These are phyloP conservation scores for Regulus satrapa DNA, from an alignment of 2,113 vertebrate species.

Conservation along the genomic window DNA sequence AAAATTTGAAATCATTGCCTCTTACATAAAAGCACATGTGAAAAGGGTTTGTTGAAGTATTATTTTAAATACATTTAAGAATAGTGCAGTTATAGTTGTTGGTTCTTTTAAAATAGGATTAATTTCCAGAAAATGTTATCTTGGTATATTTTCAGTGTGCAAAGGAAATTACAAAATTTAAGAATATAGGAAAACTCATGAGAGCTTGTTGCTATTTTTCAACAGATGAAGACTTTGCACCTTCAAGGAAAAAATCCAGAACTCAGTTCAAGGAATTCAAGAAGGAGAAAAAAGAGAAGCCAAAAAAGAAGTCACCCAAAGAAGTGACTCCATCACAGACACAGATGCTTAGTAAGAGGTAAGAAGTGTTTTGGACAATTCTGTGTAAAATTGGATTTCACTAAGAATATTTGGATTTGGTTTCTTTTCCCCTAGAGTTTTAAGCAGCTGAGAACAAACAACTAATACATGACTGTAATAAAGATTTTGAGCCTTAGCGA, in stretches of 20 bases:
- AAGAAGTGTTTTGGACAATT: not conserved
- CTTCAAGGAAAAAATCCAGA: slow-evolving; percentile 81
- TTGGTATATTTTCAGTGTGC: not conserved
- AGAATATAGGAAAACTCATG: not conserved
- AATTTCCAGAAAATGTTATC: not conserved
- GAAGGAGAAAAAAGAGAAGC: slow-evolving; percentile 65
- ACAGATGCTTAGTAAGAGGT: slow-evolving; percentile 74
- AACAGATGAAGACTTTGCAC: slow-evolving; percentile 87
- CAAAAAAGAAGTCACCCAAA: slow-evolving; percentile 56
- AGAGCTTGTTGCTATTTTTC: not conserved
- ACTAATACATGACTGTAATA: not conserved
- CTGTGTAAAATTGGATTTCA: not conserved
- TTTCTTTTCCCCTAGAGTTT: not conserved
- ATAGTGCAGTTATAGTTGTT: not conserved
- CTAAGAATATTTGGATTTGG: not conserved
- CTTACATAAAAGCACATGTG: not conserved
- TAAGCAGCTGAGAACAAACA: not conserved
- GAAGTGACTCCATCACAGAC: slow-evolving; percentile 50
- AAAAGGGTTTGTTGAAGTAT: not conserved
- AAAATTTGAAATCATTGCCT: not conserved
- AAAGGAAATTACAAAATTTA: not conserved
- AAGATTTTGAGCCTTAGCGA: not conserved
- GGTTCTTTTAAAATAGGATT: not conserved
- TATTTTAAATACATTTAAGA: not conserved
- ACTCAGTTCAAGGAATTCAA: slow-evolving; percentile 59